phyloP scores from a whole-genome alignment of 2,113 vertebrate genomes.

The Galbula dea region DNA sequence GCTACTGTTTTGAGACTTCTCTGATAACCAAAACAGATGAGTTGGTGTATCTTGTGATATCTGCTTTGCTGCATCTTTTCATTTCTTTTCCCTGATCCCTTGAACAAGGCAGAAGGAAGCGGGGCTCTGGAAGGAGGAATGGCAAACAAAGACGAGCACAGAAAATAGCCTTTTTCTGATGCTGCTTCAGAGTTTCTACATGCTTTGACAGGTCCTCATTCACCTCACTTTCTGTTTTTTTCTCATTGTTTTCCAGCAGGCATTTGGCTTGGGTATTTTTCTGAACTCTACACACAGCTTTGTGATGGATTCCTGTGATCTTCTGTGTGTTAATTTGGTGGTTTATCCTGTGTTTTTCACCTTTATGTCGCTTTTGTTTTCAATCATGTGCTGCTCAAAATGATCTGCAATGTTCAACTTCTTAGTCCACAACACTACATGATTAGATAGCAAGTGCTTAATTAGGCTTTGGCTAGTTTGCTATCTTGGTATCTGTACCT shows the following conservation, averaged over 20 bases:
- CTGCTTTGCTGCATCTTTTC: not conserved
- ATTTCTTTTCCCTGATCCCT: not conserved
- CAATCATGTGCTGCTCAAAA: not conserved
- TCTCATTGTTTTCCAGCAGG: not conserved
- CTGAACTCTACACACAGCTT: not conserved
- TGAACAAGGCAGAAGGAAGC: not conserved
- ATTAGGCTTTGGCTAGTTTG: not conserved
- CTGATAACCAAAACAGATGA: not conserved
- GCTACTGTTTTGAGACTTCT: not conserved
- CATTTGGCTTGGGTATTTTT: not conserved
- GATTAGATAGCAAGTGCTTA: not conserved
- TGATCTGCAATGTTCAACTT: not conserved
- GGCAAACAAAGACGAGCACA: not conserved
- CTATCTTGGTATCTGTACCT: not conserved
- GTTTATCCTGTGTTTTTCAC: not conserved
- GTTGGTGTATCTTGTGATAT: not conserved
- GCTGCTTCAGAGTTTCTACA: not conserved
- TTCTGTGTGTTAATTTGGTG: not conserved
- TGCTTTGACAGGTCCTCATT: not conserved
- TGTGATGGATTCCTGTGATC: fast-evolving
- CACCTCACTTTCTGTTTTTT: not conserved
- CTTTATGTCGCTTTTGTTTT: not conserved
- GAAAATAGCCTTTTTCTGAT: not conserved
- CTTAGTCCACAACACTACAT: not conserved
- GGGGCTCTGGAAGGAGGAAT: fast-evolving